phyloP scores from a whole-genome alignment of 2,888 invertebrate species.

The Ichneumoninae sp. region DNA sequence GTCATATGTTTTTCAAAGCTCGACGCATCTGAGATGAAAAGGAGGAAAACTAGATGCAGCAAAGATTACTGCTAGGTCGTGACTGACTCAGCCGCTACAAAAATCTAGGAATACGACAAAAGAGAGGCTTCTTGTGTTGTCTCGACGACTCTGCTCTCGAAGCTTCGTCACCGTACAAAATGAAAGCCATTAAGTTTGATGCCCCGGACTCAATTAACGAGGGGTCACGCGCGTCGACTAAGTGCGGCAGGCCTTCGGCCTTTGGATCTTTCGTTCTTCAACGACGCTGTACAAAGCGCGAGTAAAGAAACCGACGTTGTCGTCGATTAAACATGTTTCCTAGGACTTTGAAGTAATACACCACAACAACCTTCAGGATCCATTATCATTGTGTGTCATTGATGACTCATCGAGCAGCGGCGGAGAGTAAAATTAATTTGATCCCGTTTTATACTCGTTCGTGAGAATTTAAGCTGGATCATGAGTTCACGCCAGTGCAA shows the following conservation, averaged over 20 bases:
- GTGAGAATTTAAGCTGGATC: conserved; percentile 48
- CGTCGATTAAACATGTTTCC: conserved; percentile 34
- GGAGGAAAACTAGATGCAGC: conserved; percentile 7
- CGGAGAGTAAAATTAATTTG: conserved; percentile 51
- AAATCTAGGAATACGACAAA: conserved; percentile 20
- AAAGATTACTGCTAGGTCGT: conserved; percentile 1
- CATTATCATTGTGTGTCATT: conserved; percentile 4
- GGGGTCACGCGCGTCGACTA: conserved; percentile 43
- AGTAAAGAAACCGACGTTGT: conserved; percentile 49
- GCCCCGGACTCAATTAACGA: conserved; percentile 54
- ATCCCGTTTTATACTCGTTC: conserved; percentile 47
- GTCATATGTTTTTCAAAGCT: conserved; percentile 22
- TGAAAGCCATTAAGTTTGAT: conserved; percentile 65
- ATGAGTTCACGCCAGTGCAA: neutral
- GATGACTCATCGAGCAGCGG: conserved; percentile 45
- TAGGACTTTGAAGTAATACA: conserved; percentile 36
- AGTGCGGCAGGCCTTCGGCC: conserved; percentile 61
- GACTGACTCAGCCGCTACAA: neutral
- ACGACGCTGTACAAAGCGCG: neutral
- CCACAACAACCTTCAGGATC: neutral
- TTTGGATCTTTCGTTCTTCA: conserved; percentile 46
- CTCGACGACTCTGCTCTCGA: conserved; percentile 42
- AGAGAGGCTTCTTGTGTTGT: conserved; percentile 30
- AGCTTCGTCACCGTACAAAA: conserved; percentile 70
- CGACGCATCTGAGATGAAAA: conserved; percentile 24